A percentile compares a stretch with the other conserved stretches of the same genome.
phyloP scores from a whole-genome alignment of 2,797 vertebrate species.

The Crocidura indochinensis region DNA sequence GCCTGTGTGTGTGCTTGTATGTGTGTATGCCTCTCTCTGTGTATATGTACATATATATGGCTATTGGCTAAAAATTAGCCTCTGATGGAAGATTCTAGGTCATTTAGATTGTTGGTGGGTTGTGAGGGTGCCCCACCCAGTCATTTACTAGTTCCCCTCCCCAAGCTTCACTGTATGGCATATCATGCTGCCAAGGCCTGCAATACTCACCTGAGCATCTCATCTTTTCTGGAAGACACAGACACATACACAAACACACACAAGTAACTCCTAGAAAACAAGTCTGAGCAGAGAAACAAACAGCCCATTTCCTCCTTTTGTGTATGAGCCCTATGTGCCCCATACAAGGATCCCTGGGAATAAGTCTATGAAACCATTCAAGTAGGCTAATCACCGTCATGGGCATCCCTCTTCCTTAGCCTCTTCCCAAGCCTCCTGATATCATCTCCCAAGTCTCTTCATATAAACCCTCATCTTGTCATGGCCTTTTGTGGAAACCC shows the following conservation, averaged over 20 bases:
- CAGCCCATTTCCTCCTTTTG: not conserved
- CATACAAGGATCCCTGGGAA: too few relatives aligned
- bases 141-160: not conserved
- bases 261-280: not conserved
- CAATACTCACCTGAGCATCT: not conserved
- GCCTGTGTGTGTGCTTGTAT: too few relatives aligned
- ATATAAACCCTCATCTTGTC: not conserved
- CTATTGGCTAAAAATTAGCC: too few relatives aligned
- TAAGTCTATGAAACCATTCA: accelerated
- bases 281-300: not conserved
- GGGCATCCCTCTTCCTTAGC: not conserved
- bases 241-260: too few relatives aligned
- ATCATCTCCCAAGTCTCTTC: not conserved
- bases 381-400: not conserved
- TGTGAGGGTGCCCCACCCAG: not conserved
- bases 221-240: not conserved
- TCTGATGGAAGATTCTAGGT: not conserved
- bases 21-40: too few relatives aligned
- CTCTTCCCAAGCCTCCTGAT: not conserved
- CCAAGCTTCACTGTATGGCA: accelerated
- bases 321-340: not conserved
- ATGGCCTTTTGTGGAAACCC: not conserved
- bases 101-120: not conserved
- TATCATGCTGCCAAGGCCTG: too few relatives aligned
- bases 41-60: too few relatives aligned